Evolutionary conservation across 2,888 invertebrate genomes (phyloP), one percentile per base, ranked within the genome.

Genomic region (Oxytorus armatus): DNA sequence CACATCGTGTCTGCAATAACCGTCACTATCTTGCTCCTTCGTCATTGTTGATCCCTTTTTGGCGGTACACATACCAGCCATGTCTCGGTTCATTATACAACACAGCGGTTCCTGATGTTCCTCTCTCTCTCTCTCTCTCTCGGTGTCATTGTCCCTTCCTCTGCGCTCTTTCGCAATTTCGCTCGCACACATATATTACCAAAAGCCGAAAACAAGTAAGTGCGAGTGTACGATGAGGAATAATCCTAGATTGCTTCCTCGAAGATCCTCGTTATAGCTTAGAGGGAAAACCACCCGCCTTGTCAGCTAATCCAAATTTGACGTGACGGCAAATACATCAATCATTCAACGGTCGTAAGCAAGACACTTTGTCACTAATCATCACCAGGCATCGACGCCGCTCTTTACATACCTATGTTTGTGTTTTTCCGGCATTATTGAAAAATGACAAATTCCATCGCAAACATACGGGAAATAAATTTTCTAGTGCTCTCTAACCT

Each of bases 311-410:
- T 87, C 82, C 84, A 77, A 81, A 86, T 82, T 74, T 84, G 82
- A 86, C 85, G 83, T 81, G 86, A 84, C 83, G 82, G 85, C 85
- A 85, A 86, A 85, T 77, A 74, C 77, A 77, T 77, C 77, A 61
- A 76, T 4, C 42, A 39, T 33, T 14, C 63, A 39, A 14, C 51
- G 49, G 33, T 65, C 61, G 16, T 18, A 21, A 57, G 55, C 68
- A 29, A 70, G 78, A 68, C 81, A 79, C 77, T 85, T 82, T 81
- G 78, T 59, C 69, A 69, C 79, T 84, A 85, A 86, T 86, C 85
- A 83, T 85, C 79, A 79, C 65, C 70, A 70, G 61, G 59, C 75
- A 57, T 36, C n/a, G n/a, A 33, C 65, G 42, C 14, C 14, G 55
- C 29, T 55, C 21, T 57, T 70, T 47, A 57, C 16, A 4, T 39